Conservation (phyloP, 2,888 invertebrate genomes). For the Coenonympha arcania region DNA sequence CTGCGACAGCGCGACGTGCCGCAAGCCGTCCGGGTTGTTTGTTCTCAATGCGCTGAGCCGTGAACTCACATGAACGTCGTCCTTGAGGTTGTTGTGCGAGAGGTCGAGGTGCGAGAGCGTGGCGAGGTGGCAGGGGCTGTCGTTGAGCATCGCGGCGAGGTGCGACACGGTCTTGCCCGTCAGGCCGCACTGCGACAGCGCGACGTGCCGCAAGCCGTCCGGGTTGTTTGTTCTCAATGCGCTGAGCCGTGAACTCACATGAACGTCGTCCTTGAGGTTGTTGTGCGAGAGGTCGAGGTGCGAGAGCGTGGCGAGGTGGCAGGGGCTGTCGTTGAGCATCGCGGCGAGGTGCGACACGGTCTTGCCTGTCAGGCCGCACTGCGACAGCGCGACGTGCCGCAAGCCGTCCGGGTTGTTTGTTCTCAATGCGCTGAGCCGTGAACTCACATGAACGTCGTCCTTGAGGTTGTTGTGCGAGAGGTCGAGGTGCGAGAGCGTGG, state of each 20-base stretch:
- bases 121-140: slow-evolving; percentile 86
- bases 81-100: slow-evolving; percentile 92
- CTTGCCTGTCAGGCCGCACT: slow-evolving; percentile 93
- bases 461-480: slow-evolving; percentile 93
- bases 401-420: too few relatives aligned
- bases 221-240: too few relatives aligned
- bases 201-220: slow-evolving; percentile 89
- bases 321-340: slow-evolving; percentile 87
- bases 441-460: slow-evolving; percentile 91
- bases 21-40: too few relatives aligned
- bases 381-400: slow-evolving; percentile 88
- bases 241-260: slow-evolving; percentile 79
- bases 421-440: too few relatives aligned
- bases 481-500: slow-evolving; percentile 89
- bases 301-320: slow-evolving; percentile 87
- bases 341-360: slow-evolving; percentile 91
- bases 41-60: too few relatives aligned
- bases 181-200: slow-evolving; percentile 91
- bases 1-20: slow-evolving; percentile 89
- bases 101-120: slow-evolving; percentile 91
- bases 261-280: slow-evolving; percentile 93
- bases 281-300: slow-evolving; percentile 93
- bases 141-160: slow-evolving; percentile 88
- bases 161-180: slow-evolving; percentile 93
- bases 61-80: slow-evolving; percentile 89